These are phyloP conservation scores for Discoglossus pictus DNA, from an alignment of 2,797 vertebrate species.

Conservation along the genomic window DNA sequence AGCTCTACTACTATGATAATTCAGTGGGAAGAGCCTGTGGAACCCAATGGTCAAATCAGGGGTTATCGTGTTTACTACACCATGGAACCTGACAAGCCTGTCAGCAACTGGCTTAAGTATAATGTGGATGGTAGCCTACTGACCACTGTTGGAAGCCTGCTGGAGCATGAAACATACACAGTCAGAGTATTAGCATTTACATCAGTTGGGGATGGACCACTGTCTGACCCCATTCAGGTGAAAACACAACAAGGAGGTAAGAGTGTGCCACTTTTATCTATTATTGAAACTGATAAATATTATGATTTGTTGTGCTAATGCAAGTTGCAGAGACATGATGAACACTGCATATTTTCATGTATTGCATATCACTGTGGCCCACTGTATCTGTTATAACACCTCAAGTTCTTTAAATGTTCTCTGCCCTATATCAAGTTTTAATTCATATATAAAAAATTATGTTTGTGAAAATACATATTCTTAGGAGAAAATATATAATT, in stretches of 20 bases:
- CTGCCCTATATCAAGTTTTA: no score
- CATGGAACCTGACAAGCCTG: slow-evolving; percentile 88
- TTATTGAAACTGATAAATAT: no score
- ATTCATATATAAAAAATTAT: no score
- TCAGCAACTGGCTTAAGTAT: slow-evolving; percentile 94
- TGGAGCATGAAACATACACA: slow-evolving; percentile 90
- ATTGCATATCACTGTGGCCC: no score
- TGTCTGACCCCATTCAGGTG: slow-evolving; percentile 94
- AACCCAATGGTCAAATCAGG: slow-evolving; percentile 95
- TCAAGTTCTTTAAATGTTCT: no score
- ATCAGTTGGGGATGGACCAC: slow-evolving; percentile 94
- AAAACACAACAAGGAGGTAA: slow-evolving; percentile 97
- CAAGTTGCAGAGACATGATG: no score
- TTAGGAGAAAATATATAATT: no score
- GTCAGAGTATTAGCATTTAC: slow-evolving; percentile 95
- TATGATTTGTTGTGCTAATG: background rate
- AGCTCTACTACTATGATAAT: slow-evolving; percentile 95
- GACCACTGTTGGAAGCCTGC: slow-evolving; percentile 90
- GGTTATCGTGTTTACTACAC: slow-evolving; percentile 97
- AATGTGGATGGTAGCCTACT: slow-evolving; percentile 95
- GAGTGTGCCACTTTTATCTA: slow-evolving; percentile 15
- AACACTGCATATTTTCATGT: no score
- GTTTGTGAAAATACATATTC: no score
- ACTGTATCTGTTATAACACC: no score
- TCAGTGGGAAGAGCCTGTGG: slow-evolving; percentile 96